A percentile compares a stretch with the other conserved stretches of the same genome.
Conservation (phyloP, 2,888 invertebrate species). For the Rapana venosa region DNA sequence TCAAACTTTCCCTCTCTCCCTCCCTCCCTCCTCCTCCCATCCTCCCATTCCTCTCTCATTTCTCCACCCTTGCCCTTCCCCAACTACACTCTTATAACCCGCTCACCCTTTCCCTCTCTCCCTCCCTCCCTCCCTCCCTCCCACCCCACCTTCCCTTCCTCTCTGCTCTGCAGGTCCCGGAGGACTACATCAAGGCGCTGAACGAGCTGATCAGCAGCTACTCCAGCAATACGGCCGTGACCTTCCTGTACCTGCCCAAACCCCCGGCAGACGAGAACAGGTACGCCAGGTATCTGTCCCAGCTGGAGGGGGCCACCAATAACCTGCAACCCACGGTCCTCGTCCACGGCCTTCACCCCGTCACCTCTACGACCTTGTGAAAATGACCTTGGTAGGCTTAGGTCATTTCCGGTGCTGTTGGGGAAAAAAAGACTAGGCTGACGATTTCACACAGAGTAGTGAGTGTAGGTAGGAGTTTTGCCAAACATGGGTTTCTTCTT, state of each 20-base stretch:
- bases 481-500: too few species aligned
- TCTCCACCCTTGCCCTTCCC: too few species aligned
- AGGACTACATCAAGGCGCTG: constrained; percentile 72
- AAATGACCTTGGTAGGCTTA: too few species aligned
- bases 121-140: neutral
- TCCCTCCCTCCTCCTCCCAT: too few species aligned
- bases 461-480: too few species aligned
- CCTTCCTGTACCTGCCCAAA: constrained; percentile 93
- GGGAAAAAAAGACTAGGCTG: too few species aligned
- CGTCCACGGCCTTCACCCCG: constrained; percentile 95
- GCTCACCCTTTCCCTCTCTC: neutral
- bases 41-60: too few species aligned
- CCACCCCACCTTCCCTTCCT: neutral
- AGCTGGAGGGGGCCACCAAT: constrained; percentile 89
- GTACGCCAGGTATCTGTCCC: constrained; percentile 81
- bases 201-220: constrained; percentile 87
- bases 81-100: too few species aligned
- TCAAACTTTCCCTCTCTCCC: too few species aligned
- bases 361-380: constrained; percentile 95
- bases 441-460: too few species aligned
- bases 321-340: constrained; percentile 94
- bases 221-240: constrained; percentile 90
- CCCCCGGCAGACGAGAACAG: constrained; percentile 82
- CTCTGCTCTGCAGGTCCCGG: constrained; percentile 50
- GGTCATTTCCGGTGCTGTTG: too few species aligned